Conservation (phyloP, 2,113 vertebrate genomes). For the Xiphias gladius region DNA sequence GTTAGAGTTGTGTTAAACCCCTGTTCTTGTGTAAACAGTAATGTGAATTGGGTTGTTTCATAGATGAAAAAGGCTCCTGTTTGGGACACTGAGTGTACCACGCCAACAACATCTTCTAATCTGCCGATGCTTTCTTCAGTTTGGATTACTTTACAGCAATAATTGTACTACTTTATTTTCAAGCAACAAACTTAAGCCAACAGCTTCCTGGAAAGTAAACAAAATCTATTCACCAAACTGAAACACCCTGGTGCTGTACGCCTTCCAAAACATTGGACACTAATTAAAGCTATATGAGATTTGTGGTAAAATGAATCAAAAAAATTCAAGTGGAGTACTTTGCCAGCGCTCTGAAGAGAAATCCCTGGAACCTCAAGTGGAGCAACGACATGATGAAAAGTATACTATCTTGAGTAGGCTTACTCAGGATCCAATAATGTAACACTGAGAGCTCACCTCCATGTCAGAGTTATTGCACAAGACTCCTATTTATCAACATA, state of each 20-base stretch:
- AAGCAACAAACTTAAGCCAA: not conserved
- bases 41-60: no score
- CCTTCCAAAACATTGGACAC: not conserved
- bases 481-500: conserved; percentile 58
- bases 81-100: no score
- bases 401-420: conserved; percentile 3
- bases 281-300: not conserved
- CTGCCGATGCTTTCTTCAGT: no score
- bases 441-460: conserved; percentile 21
- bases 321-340: not conserved
- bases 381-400: not conserved
- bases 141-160: not conserved
- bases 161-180: not conserved
- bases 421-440: conserved; percentile 26
- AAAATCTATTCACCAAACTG: not conserved
- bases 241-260: not conserved
- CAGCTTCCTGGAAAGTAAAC: not conserved
- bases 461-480: conserved; percentile 9
- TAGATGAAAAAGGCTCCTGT: no score
- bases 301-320: not conserved
- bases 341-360: not conserved
- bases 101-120: no score
- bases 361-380: not conserved
- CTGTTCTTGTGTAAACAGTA: no score
- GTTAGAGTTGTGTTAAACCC: no score